Conservation (phyloP, 2,888 invertebrate genomes). For the Icerya purchasi region DNA sequence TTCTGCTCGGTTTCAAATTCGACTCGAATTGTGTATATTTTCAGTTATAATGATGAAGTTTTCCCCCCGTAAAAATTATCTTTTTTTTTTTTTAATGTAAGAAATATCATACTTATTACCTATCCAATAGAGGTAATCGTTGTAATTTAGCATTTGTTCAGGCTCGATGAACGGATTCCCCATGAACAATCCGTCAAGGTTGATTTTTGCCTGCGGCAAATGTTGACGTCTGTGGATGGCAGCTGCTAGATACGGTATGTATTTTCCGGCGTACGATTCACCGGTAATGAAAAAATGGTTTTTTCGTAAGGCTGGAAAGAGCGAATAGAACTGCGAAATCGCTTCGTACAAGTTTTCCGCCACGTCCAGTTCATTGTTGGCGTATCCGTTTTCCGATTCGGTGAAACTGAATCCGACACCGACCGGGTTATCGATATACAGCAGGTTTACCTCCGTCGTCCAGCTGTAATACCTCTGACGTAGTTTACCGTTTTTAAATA, state of each 20-base stretch:
- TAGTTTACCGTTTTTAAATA: slow-evolving; percentile 3
- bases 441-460: slow-evolving; percentile 34
- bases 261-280: slow-evolving; percentile 39
- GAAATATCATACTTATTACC: slow-evolving; percentile 19
- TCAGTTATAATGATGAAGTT: no score
- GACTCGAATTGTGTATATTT: no score
- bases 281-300: slow-evolving; percentile 38
- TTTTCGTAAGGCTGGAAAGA: slow-evolving; percentile 32
- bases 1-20: no score
- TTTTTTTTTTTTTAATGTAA: no score
- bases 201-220: slow-evolving; percentile 27
- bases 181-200: slow-evolving; percentile 32
- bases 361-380: slow-evolving; percentile 32
- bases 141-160: slow-evolving; percentile 30
- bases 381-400: slow-evolving; percentile 31
- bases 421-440: slow-evolving; percentile 44
- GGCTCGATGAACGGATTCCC: slow-evolving; percentile 34
- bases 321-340: slow-evolving; percentile 34
- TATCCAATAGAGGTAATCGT: slow-evolving; percentile 30
- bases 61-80: no score
- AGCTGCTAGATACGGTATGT: slow-evolving; percentile 30
- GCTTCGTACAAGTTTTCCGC: slow-evolving; percentile 32
- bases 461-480: slow-evolving; percentile 31
- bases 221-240: slow-evolving; percentile 27
- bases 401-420: slow-evolving; percentile 44